A percentile compares a stretch with the other conserved stretches of the same genome.
phyloP scores from a whole-genome alignment of 2,797 vertebrate genomes.

The Acomys russatus region DNA sequence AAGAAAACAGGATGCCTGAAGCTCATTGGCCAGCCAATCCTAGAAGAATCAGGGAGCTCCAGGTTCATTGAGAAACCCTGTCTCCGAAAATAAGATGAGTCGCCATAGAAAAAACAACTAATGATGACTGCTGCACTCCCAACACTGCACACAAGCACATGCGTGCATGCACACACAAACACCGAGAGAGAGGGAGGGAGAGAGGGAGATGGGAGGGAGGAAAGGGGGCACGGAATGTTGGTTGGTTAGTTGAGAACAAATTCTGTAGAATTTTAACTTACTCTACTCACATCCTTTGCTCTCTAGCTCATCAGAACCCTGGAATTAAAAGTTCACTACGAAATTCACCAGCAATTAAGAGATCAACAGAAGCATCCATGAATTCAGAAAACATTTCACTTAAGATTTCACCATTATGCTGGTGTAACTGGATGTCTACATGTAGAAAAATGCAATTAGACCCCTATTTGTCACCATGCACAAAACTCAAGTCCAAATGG shows the following conservation, averaged over 20 bases:
- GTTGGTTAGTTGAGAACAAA: background rate
- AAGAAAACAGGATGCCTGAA: background rate
- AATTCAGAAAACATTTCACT: background rate
- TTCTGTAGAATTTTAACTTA: background rate
- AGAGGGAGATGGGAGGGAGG: background rate
- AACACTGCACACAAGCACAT: too few species aligned
- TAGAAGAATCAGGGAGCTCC: background rate
- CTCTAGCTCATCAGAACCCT: background rate
- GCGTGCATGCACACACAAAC: too few species aligned
- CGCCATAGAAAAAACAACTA: background rate
- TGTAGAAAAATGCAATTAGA: too few species aligned
- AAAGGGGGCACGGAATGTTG: too few species aligned
- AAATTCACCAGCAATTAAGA: background rate
- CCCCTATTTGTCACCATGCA: too few species aligned
- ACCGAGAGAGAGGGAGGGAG: background rate
- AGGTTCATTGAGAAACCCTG: background rate
- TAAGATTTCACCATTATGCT: too few species aligned
- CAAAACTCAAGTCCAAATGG: too few species aligned
- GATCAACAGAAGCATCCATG: background rate
- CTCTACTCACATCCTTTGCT: background rate
- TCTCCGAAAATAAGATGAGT: background rate
- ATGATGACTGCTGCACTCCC: background rate
- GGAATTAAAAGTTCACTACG: background rate
- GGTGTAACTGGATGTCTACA: too few species aligned
- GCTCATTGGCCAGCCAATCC: background rate